Conservation (phyloP, 1,140 invertebrate genomes). For the Pygmarrhopalites habei region DNA sequence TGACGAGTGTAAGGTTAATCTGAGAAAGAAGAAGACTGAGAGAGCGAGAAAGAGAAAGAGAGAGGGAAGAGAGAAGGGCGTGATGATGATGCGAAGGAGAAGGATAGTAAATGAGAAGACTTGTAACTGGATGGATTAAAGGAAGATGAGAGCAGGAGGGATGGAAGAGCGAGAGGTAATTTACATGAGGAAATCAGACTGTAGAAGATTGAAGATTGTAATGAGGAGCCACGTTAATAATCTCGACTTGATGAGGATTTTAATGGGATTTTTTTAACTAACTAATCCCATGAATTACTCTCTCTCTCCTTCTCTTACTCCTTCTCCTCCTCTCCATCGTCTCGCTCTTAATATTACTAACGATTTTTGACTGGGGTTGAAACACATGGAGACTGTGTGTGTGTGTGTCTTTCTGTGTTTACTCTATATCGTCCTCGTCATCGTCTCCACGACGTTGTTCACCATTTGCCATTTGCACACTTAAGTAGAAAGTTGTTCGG, state of each 20-base stretch:
- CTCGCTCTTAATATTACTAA: no score
- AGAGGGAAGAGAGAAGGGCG: no score
- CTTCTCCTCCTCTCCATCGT: neutral
- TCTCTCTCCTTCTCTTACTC: neutral
- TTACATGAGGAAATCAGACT: slow-evolving; percentile 13
- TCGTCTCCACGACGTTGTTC: no score
- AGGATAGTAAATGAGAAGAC: neutral
- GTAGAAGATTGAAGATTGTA: slow-evolving; percentile 9
- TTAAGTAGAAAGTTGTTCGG: no score
- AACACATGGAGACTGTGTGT: no score
- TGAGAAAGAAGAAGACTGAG: neutral
- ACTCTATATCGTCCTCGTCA: no score
- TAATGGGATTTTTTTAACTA: slow-evolving; percentile 33
- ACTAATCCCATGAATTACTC: slow-evolving; percentile 19
- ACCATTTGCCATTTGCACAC: no score
- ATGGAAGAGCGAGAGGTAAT: slow-evolving; percentile 2
- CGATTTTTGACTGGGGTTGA: no score
- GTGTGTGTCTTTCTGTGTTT: no score
- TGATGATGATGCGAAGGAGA: neutral
- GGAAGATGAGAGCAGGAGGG: no score
- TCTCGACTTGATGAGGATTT: slow-evolving; percentile 29
- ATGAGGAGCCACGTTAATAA: slow-evolving; percentile 26
- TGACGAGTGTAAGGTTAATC: neutral
- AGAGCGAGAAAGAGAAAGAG: no score
- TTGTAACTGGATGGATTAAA: slow-evolving; percentile 11